phyloP scores from a whole-genome alignment of 2,113 vertebrate genomes.

The Seriola quinqueradiata region DNA sequence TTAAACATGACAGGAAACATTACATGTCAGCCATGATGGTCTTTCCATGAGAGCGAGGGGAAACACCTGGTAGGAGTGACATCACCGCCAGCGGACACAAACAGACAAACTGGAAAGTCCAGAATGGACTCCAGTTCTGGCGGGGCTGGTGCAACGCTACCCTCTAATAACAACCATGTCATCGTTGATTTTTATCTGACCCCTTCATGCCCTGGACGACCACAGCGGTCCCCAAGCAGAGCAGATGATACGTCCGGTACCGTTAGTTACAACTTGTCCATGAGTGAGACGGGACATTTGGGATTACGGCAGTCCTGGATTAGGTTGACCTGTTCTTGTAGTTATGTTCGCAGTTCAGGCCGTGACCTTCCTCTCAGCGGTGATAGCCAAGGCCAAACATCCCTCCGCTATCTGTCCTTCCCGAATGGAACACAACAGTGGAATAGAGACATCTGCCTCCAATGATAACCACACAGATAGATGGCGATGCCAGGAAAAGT shows the following conservation, averaged over 20 bases:
- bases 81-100: slow-evolving; percentile 76
- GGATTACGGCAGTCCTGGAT: slow-evolving; percentile 28
- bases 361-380: slow-evolving; percentile 64
- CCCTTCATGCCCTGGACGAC: slow-evolving; percentile 9
- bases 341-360: slow-evolving; percentile 39
- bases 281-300: slow-evolving; percentile 19
- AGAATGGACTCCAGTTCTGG: slow-evolving; percentile 37
- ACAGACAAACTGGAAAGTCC: slow-evolving; percentile 83
- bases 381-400: slow-evolving; percentile 74
- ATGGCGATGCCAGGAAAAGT: slow-evolving; percentile 59
- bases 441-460: slow-evolving; percentile 67
- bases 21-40: slow-evolving; percentile 58
- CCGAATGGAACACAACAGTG: slow-evolving; percentile 72
- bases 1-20: slow-evolving; percentile 75
- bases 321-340: slow-evolving; percentile 57
- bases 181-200: slow-evolving; percentile 42
- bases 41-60: slow-evolving; percentile 77
- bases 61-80: slow-evolving; percentile 85
- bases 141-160: slow-evolving; percentile 18
- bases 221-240: slow-evolving; percentile 16
- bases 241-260: slow-evolving; percentile 34
- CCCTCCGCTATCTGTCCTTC: slow-evolving; percentile 65
- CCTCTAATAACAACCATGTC: slow-evolving; percentile 56
- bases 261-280: slow-evolving; percentile 18
- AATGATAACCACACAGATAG: slow-evolving; percentile 65